A percentile compares a stretch with the other conserved stretches of the same genome.
Conservation (phyloP, 2,888 invertebrate species). For the Xanthorhoe designata region DNA sequence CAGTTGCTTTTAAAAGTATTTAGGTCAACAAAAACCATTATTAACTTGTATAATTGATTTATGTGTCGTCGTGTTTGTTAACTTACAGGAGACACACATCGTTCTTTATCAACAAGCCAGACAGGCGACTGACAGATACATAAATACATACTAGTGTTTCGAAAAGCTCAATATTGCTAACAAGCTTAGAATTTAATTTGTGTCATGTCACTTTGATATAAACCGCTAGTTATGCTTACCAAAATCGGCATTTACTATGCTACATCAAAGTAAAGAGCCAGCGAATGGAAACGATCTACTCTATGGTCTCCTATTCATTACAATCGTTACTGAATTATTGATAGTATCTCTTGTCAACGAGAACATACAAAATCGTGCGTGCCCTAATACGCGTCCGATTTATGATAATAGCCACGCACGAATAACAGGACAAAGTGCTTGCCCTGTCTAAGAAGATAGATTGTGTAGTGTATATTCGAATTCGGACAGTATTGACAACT, state of each 20-base stretch:
- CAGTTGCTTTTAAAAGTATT: conserved; percentile 13
- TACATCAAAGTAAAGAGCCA: conserved; percentile 33
- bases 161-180: conserved; percentile 41
- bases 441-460: conserved; percentile 40
- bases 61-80: conserved; percentile 24
- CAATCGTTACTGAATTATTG: conserved; percentile 59
- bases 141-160: conserved; percentile 41
- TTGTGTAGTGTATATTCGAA: conserved; percentile 36
- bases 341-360: conserved; percentile 52
- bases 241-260: conserved; percentile 42
- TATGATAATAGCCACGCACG: conserved; percentile 47
- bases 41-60: conserved; percentile 25
- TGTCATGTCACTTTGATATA: conserved; percentile 45
- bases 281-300: conserved; percentile 54
- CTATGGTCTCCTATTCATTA: conserved; percentile 60
- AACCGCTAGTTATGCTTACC: conserved; percentile 41
- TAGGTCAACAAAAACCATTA: conserved; percentile 34
- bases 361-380: conserved; percentile 55
- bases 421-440: conserved; percentile 41
- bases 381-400: conserved; percentile 45
- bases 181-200: conserved; percentile 45
- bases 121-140: conserved; percentile 36
- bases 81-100: conserved; percentile 27
- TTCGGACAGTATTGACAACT: conserved; percentile 43
- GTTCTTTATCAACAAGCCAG: conserved; percentile 30